phyloP scores from a whole-genome alignment of 2,113 vertebrate genomes.

The Halichoerus grypus region DNA sequence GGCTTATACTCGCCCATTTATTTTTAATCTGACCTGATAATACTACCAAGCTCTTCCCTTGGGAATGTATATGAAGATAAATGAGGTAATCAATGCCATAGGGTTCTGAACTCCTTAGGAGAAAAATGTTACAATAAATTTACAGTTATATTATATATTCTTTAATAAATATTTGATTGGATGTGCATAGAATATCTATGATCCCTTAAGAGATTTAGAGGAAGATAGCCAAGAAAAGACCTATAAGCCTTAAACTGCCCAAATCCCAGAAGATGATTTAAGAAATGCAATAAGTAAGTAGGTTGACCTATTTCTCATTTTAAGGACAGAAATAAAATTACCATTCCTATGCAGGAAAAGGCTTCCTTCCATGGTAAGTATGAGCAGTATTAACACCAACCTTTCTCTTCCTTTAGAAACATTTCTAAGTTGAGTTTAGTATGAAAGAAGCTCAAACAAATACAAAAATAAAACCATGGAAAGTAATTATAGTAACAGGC shows the following conservation, averaged over 20 bases:
- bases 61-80: slow-evolving; percentile 49
- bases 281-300: slow-evolving; percentile 66
- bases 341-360: not conserved
- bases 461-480: not conserved
- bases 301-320: slow-evolving; percentile 64
- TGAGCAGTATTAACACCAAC: not conserved
- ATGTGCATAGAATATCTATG: slow-evolving; percentile 47
- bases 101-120: slow-evolving; percentile 53
- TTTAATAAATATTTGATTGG: slow-evolving; percentile 77
- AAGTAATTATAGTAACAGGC: not conserved
- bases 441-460: not conserved
- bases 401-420: not conserved
- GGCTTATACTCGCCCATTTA: not conserved
- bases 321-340: slow-evolving; percentile 71
- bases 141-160: slow-evolving; percentile 68
- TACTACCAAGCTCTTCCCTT: not conserved
- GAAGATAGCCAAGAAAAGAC: slow-evolving; percentile 62
- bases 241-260: slow-evolving; percentile 56
- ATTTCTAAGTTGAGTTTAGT: not conserved
- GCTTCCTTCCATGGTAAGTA: not conserved
- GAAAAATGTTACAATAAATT: slow-evolving; percentile 75
- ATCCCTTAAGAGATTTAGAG: slow-evolving; percentile 64
- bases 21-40: slow-evolving; percentile 34
- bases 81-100: slow-evolving; percentile 51
- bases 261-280: slow-evolving; percentile 70